Percentiles rank a stretch among this genome's conserved stretches.
Conservation (phyloP, 2,888 invertebrate species). For the Epistrophella euchroma region DNA sequence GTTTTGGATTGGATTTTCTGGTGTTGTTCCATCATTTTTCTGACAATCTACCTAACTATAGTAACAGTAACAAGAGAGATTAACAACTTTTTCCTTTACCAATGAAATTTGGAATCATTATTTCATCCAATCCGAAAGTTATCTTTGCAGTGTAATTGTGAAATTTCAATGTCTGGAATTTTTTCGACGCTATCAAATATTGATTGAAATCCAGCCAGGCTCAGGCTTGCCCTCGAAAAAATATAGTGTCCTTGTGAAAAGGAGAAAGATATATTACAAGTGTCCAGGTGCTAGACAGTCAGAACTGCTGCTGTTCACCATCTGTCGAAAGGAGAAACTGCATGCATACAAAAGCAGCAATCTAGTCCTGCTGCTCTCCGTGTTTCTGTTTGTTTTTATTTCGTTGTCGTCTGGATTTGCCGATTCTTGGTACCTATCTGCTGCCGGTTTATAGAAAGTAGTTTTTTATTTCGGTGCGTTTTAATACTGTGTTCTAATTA, state of each 20-base stretch:
- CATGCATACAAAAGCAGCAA: conserved; percentile 9
- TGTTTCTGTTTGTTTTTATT: conserved; percentile 64
- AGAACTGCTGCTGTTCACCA: conserved; percentile 39
- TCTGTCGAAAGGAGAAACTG: conserved; percentile 61
- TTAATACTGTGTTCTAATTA: conserved; percentile 37
- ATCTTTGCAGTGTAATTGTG: background rate
- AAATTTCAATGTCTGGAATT: conserved; percentile 14
- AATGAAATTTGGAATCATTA: background rate
- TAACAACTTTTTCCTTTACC: conserved; percentile 31
- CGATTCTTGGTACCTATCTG: background rate
- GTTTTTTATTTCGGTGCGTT: conserved; percentile 11
- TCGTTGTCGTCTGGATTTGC: conserved; percentile 34
- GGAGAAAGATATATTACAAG: conserved; percentile 49
- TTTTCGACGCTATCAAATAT: conserved; percentile 38
- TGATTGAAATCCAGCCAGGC: conserved; percentile 38
- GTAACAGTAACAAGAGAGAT: conserved; percentile 21
- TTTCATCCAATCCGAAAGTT: conserved; percentile 18
- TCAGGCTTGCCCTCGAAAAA: conserved; percentile 45
- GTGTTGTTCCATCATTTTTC: conserved; percentile 28
- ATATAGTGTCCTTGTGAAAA: conserved; percentile 62
- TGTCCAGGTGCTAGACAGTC: conserved; percentile 59
- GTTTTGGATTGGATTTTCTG: conserved; percentile 40
- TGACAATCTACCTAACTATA: conserved; percentile 20
- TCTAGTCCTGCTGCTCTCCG: conserved; percentile 35
- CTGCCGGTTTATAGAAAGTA: conserved; percentile 57